Conservation (phyloP, 2,113 vertebrate species). For the Numida meleagris region DNA sequence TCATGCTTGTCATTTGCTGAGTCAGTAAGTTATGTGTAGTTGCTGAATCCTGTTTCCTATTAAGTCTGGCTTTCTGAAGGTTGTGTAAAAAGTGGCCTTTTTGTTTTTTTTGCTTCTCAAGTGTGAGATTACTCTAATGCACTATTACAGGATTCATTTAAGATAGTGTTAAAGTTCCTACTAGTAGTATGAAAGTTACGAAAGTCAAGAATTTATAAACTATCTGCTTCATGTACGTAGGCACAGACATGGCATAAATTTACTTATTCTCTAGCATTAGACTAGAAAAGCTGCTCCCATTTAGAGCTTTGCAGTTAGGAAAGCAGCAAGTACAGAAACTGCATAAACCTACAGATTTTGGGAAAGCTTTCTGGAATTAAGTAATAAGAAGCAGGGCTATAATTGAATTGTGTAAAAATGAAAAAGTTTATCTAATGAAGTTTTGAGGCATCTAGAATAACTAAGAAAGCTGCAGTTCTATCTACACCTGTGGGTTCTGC, state of each 20-base stretch:
- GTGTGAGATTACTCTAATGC: not conserved
- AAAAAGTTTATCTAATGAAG: not conserved
- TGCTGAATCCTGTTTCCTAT: not conserved
- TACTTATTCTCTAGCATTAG: not conserved
- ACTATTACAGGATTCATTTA: not conserved
- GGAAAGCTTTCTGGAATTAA: not conserved
- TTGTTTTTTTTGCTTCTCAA: not conserved
- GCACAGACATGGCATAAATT: not conserved
- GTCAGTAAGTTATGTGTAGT: not conserved
- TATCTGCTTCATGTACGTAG: not conserved
- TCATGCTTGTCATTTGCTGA: rapidly evolving
- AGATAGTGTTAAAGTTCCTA: not conserved
- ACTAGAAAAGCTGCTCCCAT: not conserved
- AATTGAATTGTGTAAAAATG: not conserved
- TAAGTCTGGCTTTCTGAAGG: not conserved
- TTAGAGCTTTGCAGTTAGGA: not conserved
- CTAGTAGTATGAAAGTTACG: not conserved
- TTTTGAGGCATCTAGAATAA: not conserved
- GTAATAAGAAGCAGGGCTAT: not conserved
- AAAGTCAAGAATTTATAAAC: not conserved
- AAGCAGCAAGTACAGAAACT: not conserved
- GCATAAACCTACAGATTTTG: not conserved
- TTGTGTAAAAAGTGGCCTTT: not conserved
- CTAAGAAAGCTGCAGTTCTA: rapidly evolving
- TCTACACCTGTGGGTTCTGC: not conserved